Evolutionary conservation across 1,140 invertebrate genomes (phyloP), one percentile per base, ranked within the genome.

Genomic region (Hyposmocoma kahamanoa): DNA sequence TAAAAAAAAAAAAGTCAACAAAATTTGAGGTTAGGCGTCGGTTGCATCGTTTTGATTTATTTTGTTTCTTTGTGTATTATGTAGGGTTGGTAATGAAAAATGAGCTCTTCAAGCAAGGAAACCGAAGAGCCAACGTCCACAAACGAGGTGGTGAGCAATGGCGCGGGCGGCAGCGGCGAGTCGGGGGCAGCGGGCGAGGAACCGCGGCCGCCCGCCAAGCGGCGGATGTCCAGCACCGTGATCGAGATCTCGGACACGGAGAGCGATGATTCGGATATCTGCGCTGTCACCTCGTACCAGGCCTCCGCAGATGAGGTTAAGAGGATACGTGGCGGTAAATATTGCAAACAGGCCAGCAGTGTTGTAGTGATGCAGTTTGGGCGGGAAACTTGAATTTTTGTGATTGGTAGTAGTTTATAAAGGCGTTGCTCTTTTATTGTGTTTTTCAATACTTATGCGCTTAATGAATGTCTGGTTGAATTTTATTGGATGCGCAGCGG

Each of bases 231-330:
- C 1, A 67, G 47, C 39, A 53, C 75, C 26, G 82, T 85, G 2
- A 85, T 85, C 20, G 82, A 85, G 58, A 85, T 85, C 22, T 78
- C 80, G 5, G 81, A 86, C 46, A 84, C 83, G 0, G 85, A 87
- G 13, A 86, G 80, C 42, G 82, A 86, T 46, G 84, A 85, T 51
- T 87, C 86, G 5, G 84, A 85, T 42, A 67, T 87, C 6, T 87
- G 84, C 50, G 84, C 84, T 6, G 80, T 87, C n/a, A 85, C 76
- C 26, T 84, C 83, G 0, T 87, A 87, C 58, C 80, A 85, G 52
- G 86, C 86, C 10, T 74, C 81, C 13, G 75, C 80, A 3, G 82
- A 85, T 42, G 86, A 87, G 53, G 86, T 84, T 22, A 87, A 87
- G 52, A 72, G 83, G 47, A 81, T 87, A 19, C 77, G 86, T 11